These are phyloP conservation scores for Cyrtorhinus lividipennis DNA, from an alignment of 1,140 invertebrate genomes.

Conservation along the genomic window DNA sequence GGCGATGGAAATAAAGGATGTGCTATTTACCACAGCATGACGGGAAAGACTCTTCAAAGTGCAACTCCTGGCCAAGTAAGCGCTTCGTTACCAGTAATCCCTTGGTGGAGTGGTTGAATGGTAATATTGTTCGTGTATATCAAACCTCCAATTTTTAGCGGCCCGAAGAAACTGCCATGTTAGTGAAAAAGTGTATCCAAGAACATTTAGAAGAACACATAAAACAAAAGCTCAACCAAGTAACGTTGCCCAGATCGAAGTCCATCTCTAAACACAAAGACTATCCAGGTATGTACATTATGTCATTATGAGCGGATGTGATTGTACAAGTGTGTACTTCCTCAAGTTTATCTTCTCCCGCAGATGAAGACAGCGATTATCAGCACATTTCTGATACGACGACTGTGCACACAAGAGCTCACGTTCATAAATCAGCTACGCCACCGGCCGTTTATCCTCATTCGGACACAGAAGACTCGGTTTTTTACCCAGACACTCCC, in stretches of 20 bases:
- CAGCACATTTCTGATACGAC: constrained; percentile 44
- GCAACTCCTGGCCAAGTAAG: neutral
- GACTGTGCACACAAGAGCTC: constrained; percentile 19
- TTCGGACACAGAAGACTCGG: constrained; percentile 44
- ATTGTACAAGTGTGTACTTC: no score
- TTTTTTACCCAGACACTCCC: constrained; percentile 36
- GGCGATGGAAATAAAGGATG: neutral
- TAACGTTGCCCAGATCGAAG: constrained; percentile 22
- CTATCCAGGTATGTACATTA: neutral
- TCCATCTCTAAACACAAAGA: constrained; percentile 11
- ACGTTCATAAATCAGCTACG: constrained; percentile 19
- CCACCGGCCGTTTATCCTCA: constrained; percentile 38
- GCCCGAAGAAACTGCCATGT: constrained; percentile 11
- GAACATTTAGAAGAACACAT: constrained; percentile 34
- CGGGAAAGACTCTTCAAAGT: constrained; percentile 15
- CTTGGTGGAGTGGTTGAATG: neutral
- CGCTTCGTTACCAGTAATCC: neutral
- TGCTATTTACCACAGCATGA: constrained; percentile 26
- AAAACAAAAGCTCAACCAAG: constrained; percentile 34
- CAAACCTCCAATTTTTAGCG: neutral
- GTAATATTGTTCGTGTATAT: no score
- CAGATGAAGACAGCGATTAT: constrained; percentile 40
- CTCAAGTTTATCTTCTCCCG: no score
- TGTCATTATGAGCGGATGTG: no score
- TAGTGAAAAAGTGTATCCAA: constrained; percentile 23